phyloP scores from a whole-genome alignment of 2,888 invertebrate genomes.

The Coelopa pilipes region DNA sequence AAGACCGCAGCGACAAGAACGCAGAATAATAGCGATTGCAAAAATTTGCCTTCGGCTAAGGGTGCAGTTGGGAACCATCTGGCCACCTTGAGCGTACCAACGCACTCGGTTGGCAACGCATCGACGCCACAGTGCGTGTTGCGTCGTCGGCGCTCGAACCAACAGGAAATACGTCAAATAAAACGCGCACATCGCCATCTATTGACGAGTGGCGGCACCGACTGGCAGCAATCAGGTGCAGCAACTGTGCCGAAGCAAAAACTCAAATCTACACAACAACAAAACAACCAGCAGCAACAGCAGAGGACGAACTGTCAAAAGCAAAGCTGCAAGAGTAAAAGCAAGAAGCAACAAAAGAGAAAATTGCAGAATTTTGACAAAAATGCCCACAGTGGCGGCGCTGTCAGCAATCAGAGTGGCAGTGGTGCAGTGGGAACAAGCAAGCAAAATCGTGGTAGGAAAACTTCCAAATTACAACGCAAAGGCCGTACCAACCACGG shows the following conservation, averaged over 20 bases:
- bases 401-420: constrained; percentile 39
- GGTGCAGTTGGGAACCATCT: not conserved
- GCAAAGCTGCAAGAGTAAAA: constrained; percentile 45
- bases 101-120: constrained; percentile 49
- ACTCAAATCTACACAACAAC: constrained; percentile 8
- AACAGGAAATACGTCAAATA: constrained; percentile 57
- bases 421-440: constrained; percentile 26
- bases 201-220: constrained; percentile 61
- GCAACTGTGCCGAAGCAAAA: constrained; percentile 37
- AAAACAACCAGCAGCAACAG: constrained; percentile 28
- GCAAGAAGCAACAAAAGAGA: constrained; percentile 42
- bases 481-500: constrained; percentile 10
- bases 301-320: constrained; percentile 34
- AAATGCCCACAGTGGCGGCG: constrained; percentile 44
- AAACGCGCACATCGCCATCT: constrained; percentile 66
- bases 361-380: constrained; percentile 45
- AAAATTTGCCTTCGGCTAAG: constrained; percentile 16
- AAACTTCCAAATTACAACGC: constrained; percentile 21
- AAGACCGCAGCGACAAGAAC: constrained; percentile 26
- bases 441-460: constrained; percentile 33
- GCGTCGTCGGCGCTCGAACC: constrained; percentile 55
- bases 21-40: not conserved
- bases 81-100: not conserved
- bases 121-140: constrained; percentile 32
- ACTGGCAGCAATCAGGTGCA: constrained; percentile 43